Evolutionary conservation across 2,113 vertebrate species (phyloP).

Genomic region (Pipa parva): DNA sequence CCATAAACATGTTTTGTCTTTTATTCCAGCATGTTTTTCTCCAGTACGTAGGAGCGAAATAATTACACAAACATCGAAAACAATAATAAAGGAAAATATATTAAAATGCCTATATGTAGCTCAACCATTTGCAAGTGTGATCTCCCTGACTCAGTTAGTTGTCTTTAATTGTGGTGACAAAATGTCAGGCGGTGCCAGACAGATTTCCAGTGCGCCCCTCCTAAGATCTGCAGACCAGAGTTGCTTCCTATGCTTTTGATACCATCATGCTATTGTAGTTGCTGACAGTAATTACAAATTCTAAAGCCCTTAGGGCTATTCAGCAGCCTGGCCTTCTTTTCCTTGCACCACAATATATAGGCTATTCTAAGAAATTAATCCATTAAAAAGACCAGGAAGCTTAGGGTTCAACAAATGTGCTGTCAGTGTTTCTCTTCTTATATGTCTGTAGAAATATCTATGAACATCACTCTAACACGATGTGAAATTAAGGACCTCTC

Average conservation of each 20-base stretch:
- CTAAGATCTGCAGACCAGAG: background rate
- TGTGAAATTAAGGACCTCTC: background rate
- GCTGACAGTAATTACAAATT: slow-evolving; percentile 9
- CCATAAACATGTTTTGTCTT: background rate
- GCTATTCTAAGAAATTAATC: slow-evolving; percentile 5
- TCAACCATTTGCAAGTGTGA: background rate
- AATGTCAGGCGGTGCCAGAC: background rate
- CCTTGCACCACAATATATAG: background rate
- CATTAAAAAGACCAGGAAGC: background rate
- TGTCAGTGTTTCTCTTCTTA: slow-evolving; percentile 3
- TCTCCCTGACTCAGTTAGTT: background rate
- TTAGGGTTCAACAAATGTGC: background rate
- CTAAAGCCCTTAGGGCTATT: background rate
- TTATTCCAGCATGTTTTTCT: background rate
- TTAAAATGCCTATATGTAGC: background rate
- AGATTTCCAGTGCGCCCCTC: background rate
- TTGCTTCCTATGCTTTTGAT: background rate
- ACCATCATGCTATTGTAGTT: slow-evolving; percentile 1
- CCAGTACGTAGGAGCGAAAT: background rate
- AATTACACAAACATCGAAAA: background rate
- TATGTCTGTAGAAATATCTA: background rate
- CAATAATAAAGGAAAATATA: background rate
- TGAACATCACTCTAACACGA: background rate
- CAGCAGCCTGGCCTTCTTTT: background rate
- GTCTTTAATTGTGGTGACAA: background rate